phyloP scores from a whole-genome alignment of 2,888 invertebrate species.

The Eledone cirrhosa region DNA sequence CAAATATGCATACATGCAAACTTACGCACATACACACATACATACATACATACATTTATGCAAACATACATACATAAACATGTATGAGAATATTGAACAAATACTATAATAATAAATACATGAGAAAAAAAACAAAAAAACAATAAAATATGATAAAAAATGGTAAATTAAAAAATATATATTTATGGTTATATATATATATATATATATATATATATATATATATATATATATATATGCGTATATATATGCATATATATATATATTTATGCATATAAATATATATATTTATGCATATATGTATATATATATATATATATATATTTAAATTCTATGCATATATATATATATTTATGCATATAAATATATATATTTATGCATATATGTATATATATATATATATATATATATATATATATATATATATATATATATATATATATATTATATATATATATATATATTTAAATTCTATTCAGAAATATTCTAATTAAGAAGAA shows the following conservation, averaged over 20 bases:
- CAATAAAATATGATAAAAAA: neutral
- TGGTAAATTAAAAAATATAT: neutral
- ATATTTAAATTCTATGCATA: neutral
- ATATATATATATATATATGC: conserved; percentile 6
- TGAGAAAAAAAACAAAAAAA: neutral
- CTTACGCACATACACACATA: neutral
- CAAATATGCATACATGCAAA: neutral
- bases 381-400: neutral
- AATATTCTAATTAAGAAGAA: no score
- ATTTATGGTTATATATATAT: conserved; percentile 12
- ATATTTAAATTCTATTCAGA: no score
- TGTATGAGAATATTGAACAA: neutral
- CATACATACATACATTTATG: neutral
- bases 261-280: no score
- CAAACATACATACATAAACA: neutral
- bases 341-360: neutral
- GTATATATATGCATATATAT: neutral
- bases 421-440: no score
- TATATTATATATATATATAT: no score
- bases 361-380: neutral
- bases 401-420: neutral
- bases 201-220: neutral
- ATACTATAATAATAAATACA: no score
- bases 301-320: no score
- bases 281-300: no score